Conservation (phyloP, 2,888 invertebrate genomes). For the Harpalus rubripes region DNA sequence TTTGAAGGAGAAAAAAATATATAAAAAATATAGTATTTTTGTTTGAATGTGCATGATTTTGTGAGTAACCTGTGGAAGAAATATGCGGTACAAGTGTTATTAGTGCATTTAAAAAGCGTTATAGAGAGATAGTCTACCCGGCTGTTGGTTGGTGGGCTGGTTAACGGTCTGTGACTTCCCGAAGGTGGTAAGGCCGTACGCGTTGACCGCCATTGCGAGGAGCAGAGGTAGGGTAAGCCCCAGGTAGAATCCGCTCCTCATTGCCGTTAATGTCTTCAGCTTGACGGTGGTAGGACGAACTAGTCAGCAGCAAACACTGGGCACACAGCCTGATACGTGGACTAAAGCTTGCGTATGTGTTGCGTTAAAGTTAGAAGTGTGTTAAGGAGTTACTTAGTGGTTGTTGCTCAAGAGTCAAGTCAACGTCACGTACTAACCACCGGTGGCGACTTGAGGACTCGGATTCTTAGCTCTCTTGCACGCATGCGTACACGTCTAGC, state of each 20-base stretch:
- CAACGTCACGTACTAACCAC: constrained; percentile 43
- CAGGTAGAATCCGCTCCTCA: constrained; percentile 76
- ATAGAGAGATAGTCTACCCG: constrained; percentile 71
- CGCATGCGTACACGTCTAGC: constrained; percentile 55
- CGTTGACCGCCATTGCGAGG: constrained; percentile 78
- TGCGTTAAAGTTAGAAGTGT: neutral
- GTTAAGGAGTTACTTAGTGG: constrained; percentile 1
- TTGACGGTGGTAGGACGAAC: constrained; percentile 6
- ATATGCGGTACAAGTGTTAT: neutral
- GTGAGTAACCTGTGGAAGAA: neutral
- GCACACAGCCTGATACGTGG: neutral
- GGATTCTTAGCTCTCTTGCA: constrained; percentile 23
- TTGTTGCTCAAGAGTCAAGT: constrained; percentile 15
- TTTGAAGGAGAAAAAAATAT: neutral
- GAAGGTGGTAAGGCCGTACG: constrained; percentile 77
- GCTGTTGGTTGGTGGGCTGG: constrained; percentile 71
- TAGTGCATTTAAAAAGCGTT: neutral
- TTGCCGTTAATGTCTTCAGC: constrained; percentile 67
- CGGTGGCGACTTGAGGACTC: constrained; percentile 7
- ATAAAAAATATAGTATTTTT: neutral
- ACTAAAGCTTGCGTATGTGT: neutral
- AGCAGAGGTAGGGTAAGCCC: constrained; percentile 79
- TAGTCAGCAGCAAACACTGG: constrained; percentile 31
- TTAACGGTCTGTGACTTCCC: constrained; percentile 74
- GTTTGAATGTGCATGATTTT: too few relatives aligned